Conservation (phyloP, 1,140 invertebrate species). For the Paralvinella palmiformis region DNA sequence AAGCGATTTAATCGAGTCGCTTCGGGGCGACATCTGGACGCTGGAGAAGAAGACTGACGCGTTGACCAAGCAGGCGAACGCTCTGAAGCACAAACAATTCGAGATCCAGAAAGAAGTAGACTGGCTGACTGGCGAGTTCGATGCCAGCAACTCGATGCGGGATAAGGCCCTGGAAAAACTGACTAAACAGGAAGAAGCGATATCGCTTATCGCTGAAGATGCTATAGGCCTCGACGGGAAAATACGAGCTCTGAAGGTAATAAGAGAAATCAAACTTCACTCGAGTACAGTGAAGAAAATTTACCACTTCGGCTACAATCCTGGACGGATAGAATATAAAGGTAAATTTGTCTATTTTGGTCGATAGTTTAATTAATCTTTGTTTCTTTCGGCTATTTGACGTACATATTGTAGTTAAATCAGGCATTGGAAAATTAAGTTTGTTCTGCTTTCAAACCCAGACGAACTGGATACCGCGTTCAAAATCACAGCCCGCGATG, state of each 20-base stretch:
- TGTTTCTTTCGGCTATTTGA: no score
- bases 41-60: conserved; percentile 3
- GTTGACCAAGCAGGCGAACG: not conserved
- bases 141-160: not conserved
- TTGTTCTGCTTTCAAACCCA: no score
- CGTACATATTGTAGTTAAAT: no score
- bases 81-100: conserved; percentile 6
- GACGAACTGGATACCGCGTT: conserved; percentile 28
- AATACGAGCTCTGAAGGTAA: conserved; percentile 24
- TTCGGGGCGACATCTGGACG: conserved; percentile 1
- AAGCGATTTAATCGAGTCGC: not conserved
- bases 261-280: conserved; percentile 30
- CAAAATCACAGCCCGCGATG: conserved; percentile 23
- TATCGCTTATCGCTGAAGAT: conserved; percentile 20
- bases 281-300: conserved; percentile 32
- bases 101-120: conserved; percentile 25
- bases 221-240: conserved; percentile 16
- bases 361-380: no score
- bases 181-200: conserved; percentile 11
- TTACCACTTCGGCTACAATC: conserved; percentile 26
- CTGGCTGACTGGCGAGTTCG: conserved; percentile 14
- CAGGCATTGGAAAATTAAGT: no score
- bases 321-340: conserved; percentile 23
- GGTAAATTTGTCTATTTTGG: no score
- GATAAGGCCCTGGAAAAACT: conserved; percentile 1